Evolutionary conservation across 2,113 vertebrate genomes (phyloP), one percentile per base, ranked within the genome.

Genomic region (Muscicapa adusta): DNA sequence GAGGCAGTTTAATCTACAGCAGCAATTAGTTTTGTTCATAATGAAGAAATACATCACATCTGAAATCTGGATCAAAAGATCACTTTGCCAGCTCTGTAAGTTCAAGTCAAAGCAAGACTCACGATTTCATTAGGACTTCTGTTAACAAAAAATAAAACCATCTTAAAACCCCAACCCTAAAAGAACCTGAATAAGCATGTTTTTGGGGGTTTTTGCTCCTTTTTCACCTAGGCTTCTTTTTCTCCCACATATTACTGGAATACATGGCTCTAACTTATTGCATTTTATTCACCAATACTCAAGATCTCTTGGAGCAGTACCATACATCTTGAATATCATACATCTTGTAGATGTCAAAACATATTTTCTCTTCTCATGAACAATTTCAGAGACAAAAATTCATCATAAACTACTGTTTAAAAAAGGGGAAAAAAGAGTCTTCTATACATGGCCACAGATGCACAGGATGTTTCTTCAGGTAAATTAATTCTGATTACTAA

Each of bases 11-110:
- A 85, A 81, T 43, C 17, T 85, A 68, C 38, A 85, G 42, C 43
- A 88, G 71, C 47, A 91, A 73, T 93, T 96, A 91, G 42, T 56
- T 88, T 84, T 88, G 48, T 45, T 85, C 81, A 9, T 82, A 89
- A 89, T 56, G 56, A 91, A 84, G 50, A 89, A 77, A 80, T 79
- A 73, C 33, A 93, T 75, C 18, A 5, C 18, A 42, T 61, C 40
- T 68, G 66, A 91, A 87, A 78, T 60, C 36, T 61, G 31, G 31
- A 72, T 82, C 14, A 91, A 81, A 75, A 50, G 71, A 72, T 56
- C 54, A 85, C 54, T 93, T 82, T 68, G 42, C 8, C 28, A 29
- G 4, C 36, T 73, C 57, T 61, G 6, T 70, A 60, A 62, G 26
- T 58, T 78, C 66, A 81, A 66, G 10, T 18, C 12, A 48, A n/a